Percentiles rank a stretch among this genome's conserved stretches.
These are phyloP conservation scores for Rotaria magnacalcarata DNA, from an alignment of 2,888 invertebrate species.

Conservation along the genomic window DNA sequence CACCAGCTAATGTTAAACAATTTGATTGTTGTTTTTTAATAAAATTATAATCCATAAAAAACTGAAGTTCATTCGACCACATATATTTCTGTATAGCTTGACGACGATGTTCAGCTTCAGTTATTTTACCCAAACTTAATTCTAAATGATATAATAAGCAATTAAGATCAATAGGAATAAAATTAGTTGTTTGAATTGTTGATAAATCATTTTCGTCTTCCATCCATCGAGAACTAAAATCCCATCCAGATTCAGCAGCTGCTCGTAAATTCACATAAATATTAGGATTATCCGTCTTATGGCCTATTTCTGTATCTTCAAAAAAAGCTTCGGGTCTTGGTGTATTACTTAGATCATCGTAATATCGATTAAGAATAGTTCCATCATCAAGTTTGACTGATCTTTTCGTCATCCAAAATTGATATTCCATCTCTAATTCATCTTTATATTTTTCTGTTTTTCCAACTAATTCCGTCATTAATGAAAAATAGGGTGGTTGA, in stretches of 20 bases:
- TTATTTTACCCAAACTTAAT: conserved; percentile 62
- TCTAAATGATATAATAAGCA: conserved; percentile 71
- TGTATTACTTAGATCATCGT: neutral
- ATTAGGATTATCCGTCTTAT: conserved; percentile 57
- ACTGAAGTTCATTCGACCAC: conserved; percentile 72
- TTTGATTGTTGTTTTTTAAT: conserved; percentile 59
- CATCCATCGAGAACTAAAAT: conserved; percentile 81
- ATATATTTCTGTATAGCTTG: conserved; percentile 68
- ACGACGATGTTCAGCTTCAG: conserved; percentile 38
- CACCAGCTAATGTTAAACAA: conserved; percentile 56
- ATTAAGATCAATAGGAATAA: conserved; percentile 80
- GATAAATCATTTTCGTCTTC: conserved; percentile 65
- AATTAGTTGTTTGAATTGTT: conserved; percentile 66
- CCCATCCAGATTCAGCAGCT: conserved; percentile 91
- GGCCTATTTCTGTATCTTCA: conserved; percentile 56
- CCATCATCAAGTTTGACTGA: neutral
- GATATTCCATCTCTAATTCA: conserved; percentile 59
- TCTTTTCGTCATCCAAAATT: conserved; percentile 70
- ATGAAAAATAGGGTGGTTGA: conserved; percentile 62
- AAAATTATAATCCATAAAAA: conserved; percentile 76
- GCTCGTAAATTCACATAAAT: conserved; percentile 79
- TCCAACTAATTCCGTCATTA: conserved; percentile 66
- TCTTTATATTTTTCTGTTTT: neutral
- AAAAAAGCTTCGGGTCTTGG: conserved; percentile 75
- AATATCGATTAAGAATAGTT: neutral